phyloP scores from a whole-genome alignment of 1,140 invertebrate genomes.

The Oryctes rhinoceros region DNA sequence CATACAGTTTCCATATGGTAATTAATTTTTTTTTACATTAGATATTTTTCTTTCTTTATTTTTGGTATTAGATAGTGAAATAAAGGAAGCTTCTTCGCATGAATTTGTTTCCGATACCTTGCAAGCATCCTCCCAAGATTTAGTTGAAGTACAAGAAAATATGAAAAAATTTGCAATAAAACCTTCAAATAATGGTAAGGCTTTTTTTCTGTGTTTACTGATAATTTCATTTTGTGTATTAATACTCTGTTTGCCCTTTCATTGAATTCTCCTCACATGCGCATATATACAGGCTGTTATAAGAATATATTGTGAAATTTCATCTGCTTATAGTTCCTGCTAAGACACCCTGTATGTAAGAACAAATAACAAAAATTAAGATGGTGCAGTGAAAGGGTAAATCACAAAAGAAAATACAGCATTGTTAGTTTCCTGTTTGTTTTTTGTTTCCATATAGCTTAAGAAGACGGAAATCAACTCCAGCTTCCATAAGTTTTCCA shows the following conservation, averaged over 20 bases:
- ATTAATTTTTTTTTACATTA: constrained; percentile 40
- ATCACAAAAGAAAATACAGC: constrained; percentile 21
- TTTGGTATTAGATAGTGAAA: constrained; percentile 52
- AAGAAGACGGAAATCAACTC: constrained; percentile 58
- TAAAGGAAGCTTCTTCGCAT: constrained; percentile 52
- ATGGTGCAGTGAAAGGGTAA: constrained; percentile 39
- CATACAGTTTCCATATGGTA: constrained; percentile 1
- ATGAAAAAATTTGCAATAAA: constrained; percentile 69
- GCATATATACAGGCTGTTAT: neutral
- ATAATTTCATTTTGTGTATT: neutral
- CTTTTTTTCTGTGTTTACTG: neutral
- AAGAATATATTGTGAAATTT: no score
- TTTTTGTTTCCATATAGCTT: constrained; percentile 56
- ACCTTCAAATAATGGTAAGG: constrained; percentile 60
- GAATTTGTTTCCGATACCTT: constrained; percentile 77
- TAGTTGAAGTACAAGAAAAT: constrained; percentile 73
- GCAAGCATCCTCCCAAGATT: constrained; percentile 68
- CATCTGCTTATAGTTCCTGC: no score
- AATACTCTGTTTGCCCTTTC: constrained; percentile 27
- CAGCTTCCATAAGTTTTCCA: constrained; percentile 51
- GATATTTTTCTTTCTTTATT: constrained; percentile 51
- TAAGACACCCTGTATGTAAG: neutral
- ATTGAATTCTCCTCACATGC: neutral
- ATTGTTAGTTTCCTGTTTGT: constrained; percentile 62
- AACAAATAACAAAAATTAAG: neutral